These are phyloP conservation scores for Podarcis raffonei DNA, from an alignment of 2,113 vertebrate species.

Conservation along the genomic window DNA sequence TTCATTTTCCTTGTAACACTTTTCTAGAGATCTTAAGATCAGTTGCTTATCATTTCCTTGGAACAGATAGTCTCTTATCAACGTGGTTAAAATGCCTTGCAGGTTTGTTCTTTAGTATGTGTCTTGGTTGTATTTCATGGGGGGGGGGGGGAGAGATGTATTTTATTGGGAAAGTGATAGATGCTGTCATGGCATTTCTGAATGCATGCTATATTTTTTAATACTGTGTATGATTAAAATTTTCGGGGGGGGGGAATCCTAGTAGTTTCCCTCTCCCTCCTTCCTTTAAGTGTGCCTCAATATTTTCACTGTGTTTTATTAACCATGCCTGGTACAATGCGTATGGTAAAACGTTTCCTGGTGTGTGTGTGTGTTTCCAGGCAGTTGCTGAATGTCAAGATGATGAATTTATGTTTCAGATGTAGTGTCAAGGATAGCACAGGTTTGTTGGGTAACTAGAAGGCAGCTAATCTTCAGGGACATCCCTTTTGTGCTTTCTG, in stretches of 20 bases:
- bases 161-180: not conserved
- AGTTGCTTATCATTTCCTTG: not conserved
- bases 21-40: not conserved
- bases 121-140: not conserved
- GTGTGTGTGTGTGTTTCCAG: conserved; percentile 27
- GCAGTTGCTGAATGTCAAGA: conserved; percentile 28
- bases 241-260: not conserved
- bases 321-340: not conserved
- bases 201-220: not conserved
- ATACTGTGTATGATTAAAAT: not conserved
- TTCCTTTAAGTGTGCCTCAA: not conserved
- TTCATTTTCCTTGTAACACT: not conserved
- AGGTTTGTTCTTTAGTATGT: not conserved
- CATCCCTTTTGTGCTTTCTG: conserved; percentile 7
- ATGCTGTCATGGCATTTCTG: not conserved
- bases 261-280: not conserved
- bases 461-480: conserved; percentile 27
- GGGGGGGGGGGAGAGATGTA: no score
- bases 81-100: not conserved
- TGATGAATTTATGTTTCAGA: conserved; percentile 9
- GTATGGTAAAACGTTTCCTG: not conserved
- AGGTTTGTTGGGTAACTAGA: conserved; percentile 37
- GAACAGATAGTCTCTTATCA: not conserved
- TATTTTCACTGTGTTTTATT: conserved; percentile 2
- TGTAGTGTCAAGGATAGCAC: conserved; percentile 8